phyloP scores from a whole-genome alignment of 2,888 invertebrate genomes.

The Spisula subtruncata region DNA sequence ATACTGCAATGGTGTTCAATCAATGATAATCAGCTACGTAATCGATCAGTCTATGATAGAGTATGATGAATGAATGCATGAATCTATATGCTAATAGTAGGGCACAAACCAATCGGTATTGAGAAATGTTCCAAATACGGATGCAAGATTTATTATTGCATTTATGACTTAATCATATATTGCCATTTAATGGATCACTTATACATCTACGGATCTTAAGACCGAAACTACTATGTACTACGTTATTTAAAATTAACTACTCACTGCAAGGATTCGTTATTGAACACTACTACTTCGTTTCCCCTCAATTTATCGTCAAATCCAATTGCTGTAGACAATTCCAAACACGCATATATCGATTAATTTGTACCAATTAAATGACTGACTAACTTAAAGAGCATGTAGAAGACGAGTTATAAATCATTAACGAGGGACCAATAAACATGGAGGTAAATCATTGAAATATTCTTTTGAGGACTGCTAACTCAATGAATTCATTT shows the following conservation, averaged over 20 bases:
- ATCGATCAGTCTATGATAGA: neutral
- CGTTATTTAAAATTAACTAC: no score
- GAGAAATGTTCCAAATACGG: no score
- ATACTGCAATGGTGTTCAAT: neutral
- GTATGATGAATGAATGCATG: neutral
- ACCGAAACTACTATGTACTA: no score
- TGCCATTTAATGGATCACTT: no score
- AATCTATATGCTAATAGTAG: no score
- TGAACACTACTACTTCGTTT: no score
- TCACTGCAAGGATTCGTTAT: no score
- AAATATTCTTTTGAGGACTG: neutral
- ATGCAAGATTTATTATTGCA: no score
- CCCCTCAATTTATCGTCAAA: neutral
- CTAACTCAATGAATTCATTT: neutral
- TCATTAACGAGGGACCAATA: neutral
- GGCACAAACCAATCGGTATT: neutral
- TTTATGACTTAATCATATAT: no score
- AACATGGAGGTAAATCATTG: neutral
- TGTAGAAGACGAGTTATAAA: neutral
- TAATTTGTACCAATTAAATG: neutral
- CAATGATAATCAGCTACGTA: neutral
- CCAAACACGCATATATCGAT: neutral
- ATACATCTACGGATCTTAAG: no score
- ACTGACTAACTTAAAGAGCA: neutral
- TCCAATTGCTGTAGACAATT: slow-evolving; percentile 1